Evolutionary conservation across 2,888 invertebrate genomes (phyloP), one percentile per base, ranked within the genome.

Genomic region (Eilema caniola): DNA sequence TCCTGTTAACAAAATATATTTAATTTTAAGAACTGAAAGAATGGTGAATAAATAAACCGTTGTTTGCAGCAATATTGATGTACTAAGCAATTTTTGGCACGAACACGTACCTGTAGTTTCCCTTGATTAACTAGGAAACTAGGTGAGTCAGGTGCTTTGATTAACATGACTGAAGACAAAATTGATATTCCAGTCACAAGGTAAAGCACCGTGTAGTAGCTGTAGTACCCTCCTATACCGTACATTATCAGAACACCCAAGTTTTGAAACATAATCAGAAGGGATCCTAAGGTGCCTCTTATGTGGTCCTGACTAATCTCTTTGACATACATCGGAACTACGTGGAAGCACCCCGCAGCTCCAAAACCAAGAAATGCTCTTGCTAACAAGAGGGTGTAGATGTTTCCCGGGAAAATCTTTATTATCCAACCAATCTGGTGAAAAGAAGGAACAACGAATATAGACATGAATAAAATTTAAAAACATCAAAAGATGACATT

Each of bases 81-180:
- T 23, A 16, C 1, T 11, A 23, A 23, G 23, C 3, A 57, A 24
- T 24, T 24, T n/a, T 12, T 57, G 2, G 2, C 10, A 56, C 12
- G 25, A 25, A 28, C 12, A 60, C 20, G 1, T 66, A 57, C 93
- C 25, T 91, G 82, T 68, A 75, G 75, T 64, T 86, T 86, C 0
- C 89, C 90, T 28, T 79, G 76, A 61, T 92, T 92, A 8, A 93
- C 84, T 61, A 93, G 77, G 69, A 84, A 92, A 5, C 88, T 85
- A 12, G 93, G 93, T 0, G 93, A 91, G 70, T 93, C 93, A 1
- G 93, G 93, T 47, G 88, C 88, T 64, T 80, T 85, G 41, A 89
- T 23, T 77, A 92, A 86, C 23, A 87, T 25, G 0, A 87, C 28
- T 0, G 86, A 75, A 3, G 84, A 85, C 12, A 88, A 0, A 3